Base-by-base conservation (phyloP, 2,888 invertebrate genomes). In the Netelia melanura region DNA sequence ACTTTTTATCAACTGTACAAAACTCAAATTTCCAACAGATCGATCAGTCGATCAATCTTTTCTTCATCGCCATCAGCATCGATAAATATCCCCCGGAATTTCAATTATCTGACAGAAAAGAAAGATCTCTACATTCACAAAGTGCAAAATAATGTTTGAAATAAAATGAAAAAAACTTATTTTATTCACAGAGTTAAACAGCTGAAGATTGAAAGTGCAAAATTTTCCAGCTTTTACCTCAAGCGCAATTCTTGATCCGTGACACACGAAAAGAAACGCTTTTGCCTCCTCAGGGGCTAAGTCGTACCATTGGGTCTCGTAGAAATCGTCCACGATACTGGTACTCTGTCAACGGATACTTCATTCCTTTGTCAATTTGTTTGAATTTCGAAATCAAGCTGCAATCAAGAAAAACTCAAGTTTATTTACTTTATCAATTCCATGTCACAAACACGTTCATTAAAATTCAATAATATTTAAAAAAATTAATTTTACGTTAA, bases 21-120 rank as follows among this genome's bases (percentile, higher is more conserved):
- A 23, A 44, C 14, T 62, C 23, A 17, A 3, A 62, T 11, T 6
- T n/a, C 23, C 0, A 8, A 11, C 25, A 25, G 38, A 61, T 14
- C 38, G 44, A 65, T 65, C 23, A 38, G 9, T 62, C 76, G 43
- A 76, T 77, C 52, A 79, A 75, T 65, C 84, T 75, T n/a, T 83
- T 80, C 61, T 86, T 88, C 25, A 86, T 83, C 68, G 88, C 87
- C n/a, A 88, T 77, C 9, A 89, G 43, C 81, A 89, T 85, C 1
- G 89, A 89, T 9, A 89, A 65, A 67, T 89, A 89, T 14, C 88
- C 88, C n/a, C n/a, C n/a, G n/a, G n/a, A n/a, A n/a, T n/a, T n/a
- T n/a, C n/a, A n/a, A n/a, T n/a, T n/a, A n/a, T n/a, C 88, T 88
- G 74, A 67, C 23, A 5, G 61, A 6, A 8, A 2, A 25, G 65